phyloP scores from a whole-genome alignment of 2,113 vertebrate genomes.

The Speoplatyrhinus poulsoni region DNA sequence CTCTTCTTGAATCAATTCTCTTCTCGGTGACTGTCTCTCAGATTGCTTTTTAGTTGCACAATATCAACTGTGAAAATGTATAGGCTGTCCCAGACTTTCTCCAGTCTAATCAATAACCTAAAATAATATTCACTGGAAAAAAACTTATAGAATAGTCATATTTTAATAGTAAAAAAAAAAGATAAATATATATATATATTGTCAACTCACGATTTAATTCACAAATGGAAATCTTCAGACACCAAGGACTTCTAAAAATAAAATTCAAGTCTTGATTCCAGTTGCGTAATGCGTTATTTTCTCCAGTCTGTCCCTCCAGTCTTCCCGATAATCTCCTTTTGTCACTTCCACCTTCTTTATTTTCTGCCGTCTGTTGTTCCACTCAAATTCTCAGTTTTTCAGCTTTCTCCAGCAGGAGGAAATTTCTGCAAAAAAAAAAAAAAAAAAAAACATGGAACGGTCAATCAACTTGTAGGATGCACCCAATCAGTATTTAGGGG shows the following conservation, averaged over 20 bases:
- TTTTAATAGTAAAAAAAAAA: not conserved
- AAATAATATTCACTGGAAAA: not conserved
- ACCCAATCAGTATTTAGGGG: conserved; percentile 28
- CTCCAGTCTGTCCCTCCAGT: conserved; percentile 31
- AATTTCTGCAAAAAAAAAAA: conserved; percentile 39
- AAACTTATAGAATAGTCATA: too few relatives aligned
- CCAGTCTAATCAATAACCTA: not conserved
- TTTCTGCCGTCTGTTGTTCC: conserved; percentile 32
- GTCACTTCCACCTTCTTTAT: conserved; percentile 35
- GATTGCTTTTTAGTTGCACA: conserved; percentile 16
- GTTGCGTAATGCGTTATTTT: conserved; percentile 22
- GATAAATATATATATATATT: not conserved
- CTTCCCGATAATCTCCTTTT: conserved; percentile 24
- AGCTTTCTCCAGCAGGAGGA: conserved; percentile 63
- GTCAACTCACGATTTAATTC: conserved; percentile 52
- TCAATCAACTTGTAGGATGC: conserved; percentile 66
- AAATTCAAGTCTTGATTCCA: conserved; percentile 39
- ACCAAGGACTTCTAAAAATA: conserved; percentile 29
- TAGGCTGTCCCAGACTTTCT: conserved; percentile 30
- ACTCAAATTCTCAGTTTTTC: conserved; percentile 34
- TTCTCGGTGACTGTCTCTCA: not conserved
- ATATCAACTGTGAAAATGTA: conserved; percentile 12
- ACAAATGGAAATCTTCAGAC: conserved; percentile 30
- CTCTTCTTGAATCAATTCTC: too few relatives aligned
- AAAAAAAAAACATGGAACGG: conserved; percentile 60